Base-by-base conservation (phyloP, 2,113 vertebrate species). In the Tupaia chinensis region DNA sequence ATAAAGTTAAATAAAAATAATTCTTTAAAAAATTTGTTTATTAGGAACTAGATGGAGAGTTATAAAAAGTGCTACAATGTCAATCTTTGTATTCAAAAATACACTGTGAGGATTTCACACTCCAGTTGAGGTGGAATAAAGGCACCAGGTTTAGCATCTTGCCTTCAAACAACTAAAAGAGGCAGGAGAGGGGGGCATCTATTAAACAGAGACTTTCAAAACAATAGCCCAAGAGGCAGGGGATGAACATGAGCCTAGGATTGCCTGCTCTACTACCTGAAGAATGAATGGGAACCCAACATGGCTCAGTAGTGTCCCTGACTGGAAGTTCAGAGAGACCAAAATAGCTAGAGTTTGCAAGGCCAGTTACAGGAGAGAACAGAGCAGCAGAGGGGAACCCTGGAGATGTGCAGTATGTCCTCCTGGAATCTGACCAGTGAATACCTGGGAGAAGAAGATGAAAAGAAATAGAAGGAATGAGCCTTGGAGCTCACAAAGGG, bases 161-260 rank as follows among this genome's bases (percentile, higher is more conserved):
- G 20, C 81, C 61, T 76, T 76, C 54, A 95, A 94, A 91, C 54
- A 68, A 23, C 61, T 72, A 32, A 86, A 80, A 83, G 9, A 11
- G 68, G 68, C 11, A 12, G 25, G 25, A 29, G 25, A 27, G 13
- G 3, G 17, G 27, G 53, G 2, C 73, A 32, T 20, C 56, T 17
- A 29, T 56, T n/a, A 82, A 93, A 73, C 32, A 78, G 87, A 73
- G 10, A n/a, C 63, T 76, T 94, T 87, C 15, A 88, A 93, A 66
- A 84, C 9, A n/a, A 53, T 76, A 17, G 20, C 20, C 14, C 78
- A 34, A 87, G 25, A 84, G 54, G 23, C 32, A 91, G 53, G 56
- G 56, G 79, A 80, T 34, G 83, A 94, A 29, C 7, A 15, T 16
- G 44, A 89, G 20, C 10, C 27, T 34, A 13, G 0, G 8, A 74